These are phyloP conservation scores for Sylvia borin DNA, from an alignment of 2,797 vertebrate genomes.

Conservation along the genomic window DNA sequence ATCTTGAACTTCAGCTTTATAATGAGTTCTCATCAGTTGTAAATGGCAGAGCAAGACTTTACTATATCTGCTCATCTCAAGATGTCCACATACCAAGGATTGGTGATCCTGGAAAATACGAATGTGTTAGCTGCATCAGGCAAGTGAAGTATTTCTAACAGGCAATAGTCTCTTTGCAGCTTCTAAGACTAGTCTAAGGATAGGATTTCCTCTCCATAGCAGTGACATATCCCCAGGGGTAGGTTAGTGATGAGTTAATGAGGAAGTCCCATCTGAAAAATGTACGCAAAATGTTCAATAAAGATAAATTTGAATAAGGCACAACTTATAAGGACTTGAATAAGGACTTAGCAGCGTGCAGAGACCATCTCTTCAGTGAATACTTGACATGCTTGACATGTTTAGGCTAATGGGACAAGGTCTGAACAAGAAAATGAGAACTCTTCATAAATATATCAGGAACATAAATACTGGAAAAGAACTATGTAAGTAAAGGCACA, in stretches of 20 bases:
- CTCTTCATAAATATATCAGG: neutral
- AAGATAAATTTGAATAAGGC: neutral
- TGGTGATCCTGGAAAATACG: neutral
- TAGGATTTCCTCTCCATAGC: neutral
- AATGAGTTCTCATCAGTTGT: neutral
- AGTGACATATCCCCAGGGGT: neutral
- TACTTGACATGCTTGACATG: neutral
- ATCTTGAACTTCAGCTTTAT: neutral
- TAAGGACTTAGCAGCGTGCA: neutral
- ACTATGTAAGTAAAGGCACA: neutral
- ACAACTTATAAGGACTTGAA: no score
- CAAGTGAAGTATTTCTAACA: neutral
- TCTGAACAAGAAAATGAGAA: neutral
- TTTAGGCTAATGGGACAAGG: neutral
- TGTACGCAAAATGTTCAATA: neutral
- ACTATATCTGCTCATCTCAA: neutral
- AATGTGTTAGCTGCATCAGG: neutral
- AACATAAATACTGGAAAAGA: neutral
- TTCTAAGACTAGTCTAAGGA: neutral
- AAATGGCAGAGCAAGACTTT: neutral
- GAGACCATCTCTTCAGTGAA: neutral
- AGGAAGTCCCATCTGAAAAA: neutral
- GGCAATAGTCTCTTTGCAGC: neutral
- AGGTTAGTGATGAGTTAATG: neutral
- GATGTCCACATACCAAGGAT: neutral